A percentile compares a stretch with the other conserved stretches of the same genome.
Conservation (phyloP, 2,888 invertebrate genomes). For the Spisula subtruncata region DNA sequence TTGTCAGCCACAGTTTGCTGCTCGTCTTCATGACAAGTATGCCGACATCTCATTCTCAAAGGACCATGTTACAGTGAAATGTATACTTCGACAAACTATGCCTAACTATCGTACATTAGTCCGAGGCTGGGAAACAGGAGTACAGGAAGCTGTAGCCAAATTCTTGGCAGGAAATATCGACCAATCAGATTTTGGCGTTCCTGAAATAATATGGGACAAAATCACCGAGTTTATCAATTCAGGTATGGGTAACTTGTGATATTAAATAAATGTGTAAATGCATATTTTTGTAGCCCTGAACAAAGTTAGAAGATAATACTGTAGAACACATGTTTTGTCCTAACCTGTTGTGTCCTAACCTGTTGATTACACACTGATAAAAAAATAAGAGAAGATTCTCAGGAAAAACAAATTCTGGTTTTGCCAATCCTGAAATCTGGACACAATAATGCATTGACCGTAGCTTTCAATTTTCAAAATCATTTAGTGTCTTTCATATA, state of each 20-base stretch:
- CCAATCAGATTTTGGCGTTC: slow-evolving; percentile 58
- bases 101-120: slow-evolving; percentile 62
- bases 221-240: slow-evolving; percentile 61
- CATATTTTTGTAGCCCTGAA: too few species aligned
- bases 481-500: too few species aligned
- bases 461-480: too few species aligned
- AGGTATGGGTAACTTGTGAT: slow-evolving; percentile 36
- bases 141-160: slow-evolving; percentile 67
- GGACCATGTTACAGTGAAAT: slow-evolving; percentile 65
- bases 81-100: slow-evolving; percentile 54
- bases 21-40: slow-evolving; percentile 62
- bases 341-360: too few species aligned
- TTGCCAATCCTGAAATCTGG: too few species aligned
- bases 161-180: slow-evolving; percentile 66
- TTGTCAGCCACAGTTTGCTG: slow-evolving; percentile 65
- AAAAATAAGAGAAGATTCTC: too few species aligned
- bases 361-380: too few species aligned
- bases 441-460: too few species aligned
- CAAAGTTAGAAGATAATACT: too few species aligned
- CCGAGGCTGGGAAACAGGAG: slow-evolving; percentile 62
- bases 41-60: slow-evolving; percentile 63
- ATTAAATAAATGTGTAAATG: not conserved
- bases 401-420: too few species aligned
- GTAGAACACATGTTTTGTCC: too few species aligned
- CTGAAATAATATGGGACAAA: slow-evolving; percentile 67